Percentiles rank a stretch among this genome's conserved stretches.
Evolutionary conservation across 1,140 invertebrate species (phyloP).

Genomic region (Microvelia longipes): DNA sequence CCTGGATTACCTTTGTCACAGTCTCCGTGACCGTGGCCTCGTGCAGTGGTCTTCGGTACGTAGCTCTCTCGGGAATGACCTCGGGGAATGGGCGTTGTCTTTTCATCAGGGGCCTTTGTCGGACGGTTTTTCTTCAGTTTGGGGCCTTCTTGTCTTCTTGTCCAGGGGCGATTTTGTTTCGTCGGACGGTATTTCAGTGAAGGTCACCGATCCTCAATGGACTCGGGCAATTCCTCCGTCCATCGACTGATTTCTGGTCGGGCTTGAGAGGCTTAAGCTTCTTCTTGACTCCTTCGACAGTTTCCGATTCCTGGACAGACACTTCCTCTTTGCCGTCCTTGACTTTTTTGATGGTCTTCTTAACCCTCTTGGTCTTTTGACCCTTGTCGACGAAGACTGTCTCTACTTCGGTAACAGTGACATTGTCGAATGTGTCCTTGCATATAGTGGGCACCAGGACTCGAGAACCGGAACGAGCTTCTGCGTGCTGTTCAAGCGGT

Average conservation of each 20-base stretch:
- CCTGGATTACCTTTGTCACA: no score
- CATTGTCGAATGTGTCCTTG: conserved; percentile 24
- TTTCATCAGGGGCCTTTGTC: no score
- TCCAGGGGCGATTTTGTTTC: no score
- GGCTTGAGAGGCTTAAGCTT: conserved; percentile 8
- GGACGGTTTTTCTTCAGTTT: no score
- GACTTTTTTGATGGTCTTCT: conserved; percentile 14
- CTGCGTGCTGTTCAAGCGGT: conserved; percentile 6
- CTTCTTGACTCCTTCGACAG: conserved; percentile 11
- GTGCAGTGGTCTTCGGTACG: no score
- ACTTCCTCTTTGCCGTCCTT: conserved; percentile 17
- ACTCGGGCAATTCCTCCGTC: conserved; percentile 10
- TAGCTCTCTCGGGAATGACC: no score
- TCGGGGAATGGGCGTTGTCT: no score
- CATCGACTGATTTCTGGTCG: conserved; percentile 7
- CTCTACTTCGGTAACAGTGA: conserved; percentile 31
- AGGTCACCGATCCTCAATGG: conserved; percentile 12
- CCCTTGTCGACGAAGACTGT: conserved; percentile 20
- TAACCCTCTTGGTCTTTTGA: conserved; percentile 9
- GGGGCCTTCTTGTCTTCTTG: no score
- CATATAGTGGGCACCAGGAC: conserved; percentile 11
- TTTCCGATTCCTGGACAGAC: conserved; percentile 14
- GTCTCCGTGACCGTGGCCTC: no score
- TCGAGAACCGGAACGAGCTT: conserved; percentile 11
- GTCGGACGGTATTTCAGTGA: conserved; percentile 7